Conservation (phyloP, 2,797 vertebrate species). For the Urocyon cinereoargenteus region DNA sequence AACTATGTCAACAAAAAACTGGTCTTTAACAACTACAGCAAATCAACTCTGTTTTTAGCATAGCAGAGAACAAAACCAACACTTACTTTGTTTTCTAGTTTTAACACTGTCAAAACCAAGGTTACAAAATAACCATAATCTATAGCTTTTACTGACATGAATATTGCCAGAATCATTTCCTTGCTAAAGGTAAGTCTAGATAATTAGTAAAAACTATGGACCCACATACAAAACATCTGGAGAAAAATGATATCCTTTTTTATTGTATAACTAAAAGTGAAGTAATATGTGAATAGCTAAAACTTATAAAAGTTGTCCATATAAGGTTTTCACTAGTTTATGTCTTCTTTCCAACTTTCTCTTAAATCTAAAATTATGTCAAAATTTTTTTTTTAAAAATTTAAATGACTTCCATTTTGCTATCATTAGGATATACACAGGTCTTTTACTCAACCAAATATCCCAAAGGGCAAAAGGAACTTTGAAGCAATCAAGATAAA, state of each 20-base stretch:
- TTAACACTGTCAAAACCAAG: slow-evolving; percentile 14
- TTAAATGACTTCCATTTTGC: slow-evolving; percentile 18
- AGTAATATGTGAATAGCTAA: background rate
- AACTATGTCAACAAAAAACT: background rate
- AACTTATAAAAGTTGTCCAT: slow-evolving; percentile 16
- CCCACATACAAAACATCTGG: background rate
- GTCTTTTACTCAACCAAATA: slow-evolving; percentile 50
- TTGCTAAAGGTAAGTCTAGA: background rate
- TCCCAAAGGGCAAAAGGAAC: slow-evolving; percentile 42
- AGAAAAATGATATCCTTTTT: slow-evolving; percentile 3
- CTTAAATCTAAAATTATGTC: slow-evolving; percentile 41
- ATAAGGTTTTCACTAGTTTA: slow-evolving; percentile 15
- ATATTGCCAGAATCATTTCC: background rate
- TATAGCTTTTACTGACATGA: background rate
- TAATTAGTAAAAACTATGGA: slow-evolving; percentile 8
- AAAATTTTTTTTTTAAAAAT: background rate
- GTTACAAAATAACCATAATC: slow-evolving; percentile 51
- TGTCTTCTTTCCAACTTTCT: slow-evolving; percentile 30
- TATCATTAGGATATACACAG: slow-evolving; percentile 32
- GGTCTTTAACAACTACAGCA: slow-evolving; percentile 26
- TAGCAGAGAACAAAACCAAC: slow-evolving; percentile 12
- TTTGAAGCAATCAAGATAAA: slow-evolving; percentile 48
- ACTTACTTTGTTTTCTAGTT: background rate
- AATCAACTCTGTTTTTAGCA: slow-evolving; percentile 7
- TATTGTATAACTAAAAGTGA: background rate